Percentiles rank a stretch among this genome's conserved stretches.
phyloP scores from a whole-genome alignment of 2,797 vertebrate genomes.

The Huso huso region DNA sequence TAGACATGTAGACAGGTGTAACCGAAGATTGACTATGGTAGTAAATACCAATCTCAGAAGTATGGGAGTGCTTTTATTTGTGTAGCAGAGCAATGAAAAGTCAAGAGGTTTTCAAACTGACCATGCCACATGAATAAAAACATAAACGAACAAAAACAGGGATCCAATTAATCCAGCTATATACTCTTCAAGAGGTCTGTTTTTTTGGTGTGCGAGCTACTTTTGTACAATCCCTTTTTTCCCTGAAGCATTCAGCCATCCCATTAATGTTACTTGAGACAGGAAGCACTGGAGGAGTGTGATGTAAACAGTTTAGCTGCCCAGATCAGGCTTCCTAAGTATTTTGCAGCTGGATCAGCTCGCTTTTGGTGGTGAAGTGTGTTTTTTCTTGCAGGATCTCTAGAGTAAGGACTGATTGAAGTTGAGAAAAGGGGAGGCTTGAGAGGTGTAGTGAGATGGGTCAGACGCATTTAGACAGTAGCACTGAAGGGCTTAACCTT shows the following conservation, averaged over 20 bases:
- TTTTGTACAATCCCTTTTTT: too few relatives aligned
- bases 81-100: too few relatives aligned
- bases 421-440: conserved; percentile 32
- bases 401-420: conserved; percentile 29
- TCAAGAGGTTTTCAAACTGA: too few relatives aligned
- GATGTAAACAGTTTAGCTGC: conserved; percentile 44
- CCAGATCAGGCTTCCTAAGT: conserved; percentile 37
- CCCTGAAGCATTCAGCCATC: neutral
- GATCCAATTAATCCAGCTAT: too few relatives aligned
- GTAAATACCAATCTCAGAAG: too few relatives aligned
- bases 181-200: too few relatives aligned
- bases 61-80: too few relatives aligned
- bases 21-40: too few relatives aligned
- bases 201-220: too few relatives aligned
- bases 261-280: neutral
- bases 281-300: conserved; percentile 33
- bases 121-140: too few relatives aligned
- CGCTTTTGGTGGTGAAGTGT: conserved; percentile 9
- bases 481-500: neutral
- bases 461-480: conserved; percentile 9
- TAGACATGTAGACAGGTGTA: too few relatives aligned
- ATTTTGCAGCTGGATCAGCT: conserved; percentile 38
- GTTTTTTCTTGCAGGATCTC: conserved; percentile 7
- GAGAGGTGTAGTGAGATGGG: conserved; percentile 14
- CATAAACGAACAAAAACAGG: too few relatives aligned